These are phyloP conservation scores for Xestia xanthographa DNA, from an alignment of 2,888 invertebrate species.

Conservation along the genomic window DNA sequence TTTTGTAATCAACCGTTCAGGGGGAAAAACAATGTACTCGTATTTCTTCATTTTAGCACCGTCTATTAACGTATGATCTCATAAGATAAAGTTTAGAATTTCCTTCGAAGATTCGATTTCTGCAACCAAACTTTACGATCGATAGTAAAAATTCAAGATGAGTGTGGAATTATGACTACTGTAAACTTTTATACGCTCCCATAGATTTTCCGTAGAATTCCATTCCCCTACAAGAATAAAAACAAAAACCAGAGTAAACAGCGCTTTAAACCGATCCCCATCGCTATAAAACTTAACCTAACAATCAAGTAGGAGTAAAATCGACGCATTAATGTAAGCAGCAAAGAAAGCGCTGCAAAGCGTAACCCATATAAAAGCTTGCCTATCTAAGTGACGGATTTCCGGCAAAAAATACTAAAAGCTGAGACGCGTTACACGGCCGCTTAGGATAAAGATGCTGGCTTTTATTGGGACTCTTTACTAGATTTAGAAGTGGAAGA, in stretches of 20 bases:
- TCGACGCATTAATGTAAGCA: conserved; percentile 56
- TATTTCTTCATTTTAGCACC: background rate
- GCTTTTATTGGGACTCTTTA: conserved; percentile 36
- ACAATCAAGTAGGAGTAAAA: conserved; percentile 56
- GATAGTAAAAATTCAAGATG: conserved; percentile 20
- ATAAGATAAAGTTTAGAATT: background rate
- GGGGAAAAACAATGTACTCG: background rate
- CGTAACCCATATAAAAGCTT: conserved; percentile 57
- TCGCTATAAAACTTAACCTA: conserved; percentile 51
- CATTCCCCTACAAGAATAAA: conserved; percentile 31
- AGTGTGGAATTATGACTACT: conserved; percentile 37
- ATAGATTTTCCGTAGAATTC: conserved; percentile 10
- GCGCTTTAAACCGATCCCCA: conserved; percentile 39
- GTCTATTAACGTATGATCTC: background rate
- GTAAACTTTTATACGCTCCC: conserved; percentile 28
- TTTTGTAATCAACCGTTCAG: conserved; percentile 4
- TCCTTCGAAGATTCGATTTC: background rate
- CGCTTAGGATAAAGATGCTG: conserved; percentile 54
- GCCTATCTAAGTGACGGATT: conserved; percentile 66
- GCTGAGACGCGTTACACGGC: conserved; percentile 58
- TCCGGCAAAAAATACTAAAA: conserved; percentile 67
- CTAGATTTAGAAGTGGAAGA: background rate
- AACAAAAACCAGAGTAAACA: conserved; percentile 19
- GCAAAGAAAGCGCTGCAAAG: conserved; percentile 52
- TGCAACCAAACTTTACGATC: conserved; percentile 22